phyloP scores from a whole-genome alignment of 30 jellyfish, hydroid and myxozoan species.

The Cassiopea xamachana region DNA sequence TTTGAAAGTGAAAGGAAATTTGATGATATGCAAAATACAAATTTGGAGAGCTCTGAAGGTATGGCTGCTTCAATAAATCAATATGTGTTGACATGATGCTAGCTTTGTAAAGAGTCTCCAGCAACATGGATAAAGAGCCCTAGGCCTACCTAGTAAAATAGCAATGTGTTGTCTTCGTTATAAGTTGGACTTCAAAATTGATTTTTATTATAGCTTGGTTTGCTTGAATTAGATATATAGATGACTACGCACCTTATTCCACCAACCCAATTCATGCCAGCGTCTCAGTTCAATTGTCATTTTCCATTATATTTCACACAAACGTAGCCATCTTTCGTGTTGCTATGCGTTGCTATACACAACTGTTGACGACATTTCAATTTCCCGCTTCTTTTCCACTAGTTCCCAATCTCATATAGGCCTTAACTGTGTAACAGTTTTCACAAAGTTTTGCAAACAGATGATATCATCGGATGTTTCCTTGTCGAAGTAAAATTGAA shows the following conservation, averaged over 20 bases:
- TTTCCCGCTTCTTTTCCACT: neutral
- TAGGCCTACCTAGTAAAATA: no score
- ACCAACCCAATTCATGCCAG: conserved; percentile 89
- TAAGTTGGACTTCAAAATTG: no score
- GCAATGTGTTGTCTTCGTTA: no score
- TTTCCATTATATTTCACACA: neutral
- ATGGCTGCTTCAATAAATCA: no score
- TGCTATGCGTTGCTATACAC: neutral
- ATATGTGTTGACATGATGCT: no score
- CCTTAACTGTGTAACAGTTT: neutral
- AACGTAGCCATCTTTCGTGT: neutral
- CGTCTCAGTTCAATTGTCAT: neutral
- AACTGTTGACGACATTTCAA: conserved; percentile 2
- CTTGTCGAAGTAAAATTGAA: no score
- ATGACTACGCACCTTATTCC: conserved; percentile 75
- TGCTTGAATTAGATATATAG: neutral
- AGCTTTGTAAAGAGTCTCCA: no score
- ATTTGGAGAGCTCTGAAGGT: no score
- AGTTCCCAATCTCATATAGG: neutral
- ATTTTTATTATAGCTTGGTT: neutral
- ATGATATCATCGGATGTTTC: neutral
- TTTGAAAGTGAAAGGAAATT: no score
- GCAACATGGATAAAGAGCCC: no score
- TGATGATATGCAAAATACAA: no score
- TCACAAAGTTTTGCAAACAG: neutral